Percentiles rank a stretch among this genome's conserved stretches.
phyloP scores from a whole-genome alignment of 2,797 vertebrate species.

The Coendou prehensilis region DNA sequence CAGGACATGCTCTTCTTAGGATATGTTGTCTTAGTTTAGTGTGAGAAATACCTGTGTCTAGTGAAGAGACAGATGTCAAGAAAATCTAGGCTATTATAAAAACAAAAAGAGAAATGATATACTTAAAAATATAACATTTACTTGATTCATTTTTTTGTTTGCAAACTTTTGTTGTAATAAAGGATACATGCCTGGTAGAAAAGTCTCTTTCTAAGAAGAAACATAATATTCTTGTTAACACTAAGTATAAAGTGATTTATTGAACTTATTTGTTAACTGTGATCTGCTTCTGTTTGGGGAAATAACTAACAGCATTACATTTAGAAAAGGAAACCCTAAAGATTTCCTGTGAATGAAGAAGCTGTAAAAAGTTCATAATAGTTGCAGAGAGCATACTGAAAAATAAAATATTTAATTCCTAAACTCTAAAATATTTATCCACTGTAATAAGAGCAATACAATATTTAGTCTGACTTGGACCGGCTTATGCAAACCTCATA shows the following conservation, averaged over 20 bases:
- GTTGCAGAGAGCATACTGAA: slow-evolving; percentile 66
- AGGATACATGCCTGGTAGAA: slow-evolving; percentile 67
- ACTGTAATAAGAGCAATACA: slow-evolving; percentile 84
- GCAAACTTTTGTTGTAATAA: slow-evolving; percentile 74
- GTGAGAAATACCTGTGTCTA: slow-evolving; percentile 79
- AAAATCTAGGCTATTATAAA: slow-evolving; percentile 60
- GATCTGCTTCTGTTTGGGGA: slow-evolving; percentile 79
- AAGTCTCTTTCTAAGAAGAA: slow-evolving; percentile 77
- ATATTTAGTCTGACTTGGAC: slow-evolving; percentile 86
- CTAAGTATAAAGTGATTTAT: slow-evolving; percentile 80
- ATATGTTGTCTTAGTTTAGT: slow-evolving; percentile 72
- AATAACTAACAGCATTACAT: slow-evolving; percentile 79
- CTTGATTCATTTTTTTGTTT: slow-evolving; percentile 71
- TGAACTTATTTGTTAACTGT: slow-evolving; percentile 82
- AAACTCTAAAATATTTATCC: slow-evolving; percentile 88
- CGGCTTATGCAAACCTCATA: slow-evolving; percentile 85
- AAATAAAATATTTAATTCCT: slow-evolving; percentile 84
- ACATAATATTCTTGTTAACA: slow-evolving; percentile 74
- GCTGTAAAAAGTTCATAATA: slow-evolving; percentile 84
- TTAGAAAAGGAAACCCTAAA: slow-evolving; percentile 79
- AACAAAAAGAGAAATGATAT: slow-evolving; percentile 51
- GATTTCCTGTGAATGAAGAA: slow-evolving; percentile 80
- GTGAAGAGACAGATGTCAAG: slow-evolving; percentile 74
- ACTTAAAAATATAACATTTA: slow-evolving; percentile 68
- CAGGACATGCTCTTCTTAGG: slow-evolving; percentile 74